Base-by-base conservation (phyloP, 2,797 vertebrate genomes). In the Gallirallus australis region DNA sequence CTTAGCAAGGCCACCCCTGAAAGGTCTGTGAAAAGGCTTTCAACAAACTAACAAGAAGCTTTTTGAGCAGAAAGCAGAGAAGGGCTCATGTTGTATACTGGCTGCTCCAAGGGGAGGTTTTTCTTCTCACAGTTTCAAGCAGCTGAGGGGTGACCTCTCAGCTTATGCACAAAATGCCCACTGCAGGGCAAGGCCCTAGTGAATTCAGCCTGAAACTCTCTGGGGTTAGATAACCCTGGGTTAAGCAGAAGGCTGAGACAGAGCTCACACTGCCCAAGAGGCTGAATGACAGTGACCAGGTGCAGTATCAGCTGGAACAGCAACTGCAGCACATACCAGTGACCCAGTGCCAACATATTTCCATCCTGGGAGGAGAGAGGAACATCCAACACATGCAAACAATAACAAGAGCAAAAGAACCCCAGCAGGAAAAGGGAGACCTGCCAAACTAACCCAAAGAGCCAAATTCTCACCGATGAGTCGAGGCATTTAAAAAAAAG, bases 301-400 rank as follows among this genome's bases (percentile, higher is more conserved):
- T 96, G 94, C 93, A 79, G 65, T 21, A 95, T 79, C 91, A 94
- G 80, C 82, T 93, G 85, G 66, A 94, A 82, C 39, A 91, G 80
- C 89, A 93, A 91, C 80, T 83, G 82, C 89, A 83, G 87, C 85
- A 70, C 72, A 37, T 23, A 63, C 18, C 6, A 2, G 64, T 0
- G 8, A 86, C 35, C 45, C 65, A 15, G 63, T 53, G 94, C 93
- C 91, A 95, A 37, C 73, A 16, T 9, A 65, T 66, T 88, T 63
- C 91, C 82, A 72, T 83, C 57, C 87, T 57, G 28, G 30, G 69
- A 93, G 80, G 57, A 91, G 37, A 78, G 15, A 69, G 30, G 64
- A 86, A 92, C 75, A 86, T 39, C 64, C 70, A 90, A 71, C 68
- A 50, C 73, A 73, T 0, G 4, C 52, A 84, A 86, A 84, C 54